Evolutionary conservation across 2,113 vertebrate species (phyloP).

Genomic region (Blennius ocellaris): DNA sequence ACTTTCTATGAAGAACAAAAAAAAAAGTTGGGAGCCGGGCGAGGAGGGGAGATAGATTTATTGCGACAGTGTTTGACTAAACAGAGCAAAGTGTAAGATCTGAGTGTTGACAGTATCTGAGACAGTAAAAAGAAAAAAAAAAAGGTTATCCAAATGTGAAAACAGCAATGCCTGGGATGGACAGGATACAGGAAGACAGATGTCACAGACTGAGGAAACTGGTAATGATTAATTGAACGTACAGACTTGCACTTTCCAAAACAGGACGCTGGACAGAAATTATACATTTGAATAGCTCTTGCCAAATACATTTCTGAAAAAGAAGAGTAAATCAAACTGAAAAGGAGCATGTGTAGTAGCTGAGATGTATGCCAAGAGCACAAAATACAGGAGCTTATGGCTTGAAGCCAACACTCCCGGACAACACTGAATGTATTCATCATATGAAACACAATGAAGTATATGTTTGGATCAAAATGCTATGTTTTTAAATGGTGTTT

Average conservation of each 20-base stretch:
- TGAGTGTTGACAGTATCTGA: conserved; percentile 25
- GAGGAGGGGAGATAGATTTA: conserved; percentile 10
- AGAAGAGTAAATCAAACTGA: neutral
- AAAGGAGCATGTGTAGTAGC: neutral
- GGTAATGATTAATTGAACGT: conserved; percentile 48
- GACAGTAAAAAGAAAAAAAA: conserved; percentile 1
- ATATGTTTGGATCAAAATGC: neutral
- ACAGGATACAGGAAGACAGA: conserved; percentile 75
- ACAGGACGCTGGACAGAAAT: conserved; percentile 30
- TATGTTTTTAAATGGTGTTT: neutral
- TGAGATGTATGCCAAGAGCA: neutral
- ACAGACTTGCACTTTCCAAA: conserved; percentile 38
- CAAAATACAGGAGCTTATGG: neutral
- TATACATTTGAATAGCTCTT: neutral
- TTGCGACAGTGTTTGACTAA: conserved; percentile 21
- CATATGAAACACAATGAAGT: neutral
- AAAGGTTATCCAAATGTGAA: conserved; percentile 44
- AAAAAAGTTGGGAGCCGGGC: neutral
- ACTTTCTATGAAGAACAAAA: conserved; percentile 8
- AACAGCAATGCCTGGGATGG: conserved; percentile 48
- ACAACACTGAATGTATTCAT: neutral
- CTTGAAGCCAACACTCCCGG: neutral
- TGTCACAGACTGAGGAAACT: conserved; percentile 59
- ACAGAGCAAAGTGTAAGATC: conserved; percentile 8
- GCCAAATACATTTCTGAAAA: neutral